A percentile compares a stretch with the other conserved stretches of the same genome.
Evolutionary conservation across 2,888 invertebrate genomes (phyloP).

Genomic region (Hirtodrosophila duncani): DNA sequence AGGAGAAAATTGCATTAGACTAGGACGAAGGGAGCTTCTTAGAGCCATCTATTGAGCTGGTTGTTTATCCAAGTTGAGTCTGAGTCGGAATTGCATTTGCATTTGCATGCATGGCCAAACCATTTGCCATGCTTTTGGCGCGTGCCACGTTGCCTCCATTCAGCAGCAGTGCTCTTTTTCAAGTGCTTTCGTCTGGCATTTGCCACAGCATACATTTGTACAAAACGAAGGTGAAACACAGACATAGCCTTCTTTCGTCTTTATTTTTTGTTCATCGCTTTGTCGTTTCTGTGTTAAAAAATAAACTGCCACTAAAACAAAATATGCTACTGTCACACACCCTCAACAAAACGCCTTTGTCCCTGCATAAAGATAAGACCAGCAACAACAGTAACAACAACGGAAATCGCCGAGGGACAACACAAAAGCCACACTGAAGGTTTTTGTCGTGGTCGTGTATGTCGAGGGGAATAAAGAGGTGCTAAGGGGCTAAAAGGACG

Average conservation of each 20-base stretch:
- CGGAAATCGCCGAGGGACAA: slow-evolving; percentile 28
- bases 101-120: no score
- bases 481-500: slow-evolving; percentile 7
- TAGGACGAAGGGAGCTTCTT: slow-evolving; percentile 6
- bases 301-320: slow-evolving; percentile 39
- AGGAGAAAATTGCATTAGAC: slow-evolving; percentile 56
- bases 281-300: slow-evolving; percentile 2
- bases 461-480: slow-evolving; percentile 11
- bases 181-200: slow-evolving; percentile 21
- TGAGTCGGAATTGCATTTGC: slow-evolving; percentile 29
- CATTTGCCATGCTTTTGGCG: no score
- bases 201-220: slow-evolving; percentile 36
- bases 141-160: slow-evolving; percentile 2
- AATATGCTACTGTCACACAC: slow-evolving; percentile 55
- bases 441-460: slow-evolving; percentile 10
- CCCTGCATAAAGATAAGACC: slow-evolving; percentile 40
- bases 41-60: no score
- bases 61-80: slow-evolving; percentile 27
- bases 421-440: slow-evolving; percentile 33
- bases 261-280: not conserved
- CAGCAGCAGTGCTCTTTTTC: slow-evolving; percentile 4
- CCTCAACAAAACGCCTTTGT: slow-evolving; percentile 55
- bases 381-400: slow-evolving; percentile 23
- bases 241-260: slow-evolving; percentile 17
- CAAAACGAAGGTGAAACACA: slow-evolving; percentile 56